Percentiles rank a stretch among this genome's conserved stretches.
These are phyloP conservation scores for Neodon shergylaensis DNA, from an alignment of 2,113 vertebrate species.

Conservation along the genomic window DNA sequence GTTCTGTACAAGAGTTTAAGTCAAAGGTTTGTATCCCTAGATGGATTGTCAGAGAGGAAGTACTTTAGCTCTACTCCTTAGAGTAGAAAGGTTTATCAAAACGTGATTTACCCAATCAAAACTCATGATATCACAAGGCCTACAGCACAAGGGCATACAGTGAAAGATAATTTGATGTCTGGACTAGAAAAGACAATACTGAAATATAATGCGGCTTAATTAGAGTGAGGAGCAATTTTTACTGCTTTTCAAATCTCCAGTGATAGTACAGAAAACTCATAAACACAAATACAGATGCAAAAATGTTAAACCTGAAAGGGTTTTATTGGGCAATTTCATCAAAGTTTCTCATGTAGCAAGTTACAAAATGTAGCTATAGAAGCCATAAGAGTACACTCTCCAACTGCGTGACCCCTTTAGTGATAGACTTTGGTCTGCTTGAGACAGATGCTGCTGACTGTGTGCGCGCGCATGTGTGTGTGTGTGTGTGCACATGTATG, in stretches of 20 bases:
- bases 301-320: slow-evolving; percentile 3
- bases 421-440: neutral
- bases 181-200: neutral
- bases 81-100: neutral
- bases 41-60: neutral
- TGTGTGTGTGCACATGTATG: neutral
- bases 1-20: neutral
- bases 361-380: neutral
- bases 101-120: neutral
- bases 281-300: neutral
- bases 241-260: neutral
- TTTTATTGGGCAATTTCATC: neutral
- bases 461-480: neutral
- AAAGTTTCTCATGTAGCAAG: slow-evolving; percentile 11
- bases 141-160: neutral
- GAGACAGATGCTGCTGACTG: neutral
- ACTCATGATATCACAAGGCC: neutral
- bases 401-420: neutral
- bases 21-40: neutral
- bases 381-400: neutral
- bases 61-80: neutral
- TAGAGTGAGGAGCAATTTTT: neutral
- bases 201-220: neutral
- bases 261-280: neutral
- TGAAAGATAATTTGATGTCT: neutral